A percentile compares a stretch with the other conserved stretches of the same genome.
These are phyloP conservation scores for Pinna nobilis DNA, from an alignment of 1,140 invertebrate species.

Conservation along the genomic window DNA sequence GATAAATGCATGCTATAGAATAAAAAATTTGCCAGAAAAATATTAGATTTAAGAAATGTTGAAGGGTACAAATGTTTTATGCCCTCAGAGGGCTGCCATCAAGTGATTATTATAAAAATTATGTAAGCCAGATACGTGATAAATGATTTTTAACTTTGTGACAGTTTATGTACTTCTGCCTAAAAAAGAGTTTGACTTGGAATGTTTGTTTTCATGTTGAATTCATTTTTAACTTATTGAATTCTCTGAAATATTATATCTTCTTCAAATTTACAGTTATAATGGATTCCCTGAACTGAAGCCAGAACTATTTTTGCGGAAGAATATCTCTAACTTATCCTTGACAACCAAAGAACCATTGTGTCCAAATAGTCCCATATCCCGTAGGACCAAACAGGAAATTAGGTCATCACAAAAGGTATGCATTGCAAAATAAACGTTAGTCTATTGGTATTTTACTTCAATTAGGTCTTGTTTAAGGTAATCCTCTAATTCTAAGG, in stretches of 20 bases:
- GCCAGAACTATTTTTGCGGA: constrained; percentile 77
- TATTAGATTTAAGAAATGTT: no score
- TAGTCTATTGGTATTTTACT: neutral
- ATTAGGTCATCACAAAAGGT: constrained; percentile 93
- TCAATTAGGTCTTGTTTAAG: neutral
- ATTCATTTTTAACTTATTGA: no score
- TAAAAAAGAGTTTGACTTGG: no score
- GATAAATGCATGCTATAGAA: no score
- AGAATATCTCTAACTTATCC: constrained; percentile 62
- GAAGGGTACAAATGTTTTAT: no score
- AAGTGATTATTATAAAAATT: no score
- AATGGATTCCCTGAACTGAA: constrained; percentile 77
- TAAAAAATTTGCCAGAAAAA: no score
- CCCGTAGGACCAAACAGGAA: constrained; percentile 94
- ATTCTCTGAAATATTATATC: neutral
- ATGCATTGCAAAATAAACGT: constrained; percentile 11
- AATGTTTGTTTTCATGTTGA: no score
- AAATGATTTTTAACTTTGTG: neutral
- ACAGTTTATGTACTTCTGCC: neutral
- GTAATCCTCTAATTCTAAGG: neutral
- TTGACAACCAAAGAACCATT: constrained; percentile 72
- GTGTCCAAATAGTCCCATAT: constrained; percentile 90
- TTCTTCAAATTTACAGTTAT: constrained; percentile 60
- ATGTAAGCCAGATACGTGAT: no score
- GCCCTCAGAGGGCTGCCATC: no score